Evolutionary conservation across 2,797 vertebrate species (phyloP), one percentile per base, ranked within the genome.

Genomic region (Ctenopoma kingsleyae): DNA sequence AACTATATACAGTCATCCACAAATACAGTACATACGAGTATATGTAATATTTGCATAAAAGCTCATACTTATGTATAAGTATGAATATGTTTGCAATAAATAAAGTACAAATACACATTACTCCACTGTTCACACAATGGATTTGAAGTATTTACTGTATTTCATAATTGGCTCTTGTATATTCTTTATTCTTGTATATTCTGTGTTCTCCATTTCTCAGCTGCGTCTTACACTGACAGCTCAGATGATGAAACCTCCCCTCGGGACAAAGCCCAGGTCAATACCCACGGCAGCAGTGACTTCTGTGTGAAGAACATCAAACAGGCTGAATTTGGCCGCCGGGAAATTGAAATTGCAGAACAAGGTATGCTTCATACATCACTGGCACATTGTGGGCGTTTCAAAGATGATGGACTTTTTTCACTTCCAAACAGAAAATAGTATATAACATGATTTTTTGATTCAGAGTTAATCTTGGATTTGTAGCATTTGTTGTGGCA

Each of bases 281-380:
- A 98, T 94, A 96, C 96, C 61, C 97, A 97, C 22, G 96, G 97
- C 91, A 97, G 95, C 95, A 97, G 94, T 71, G 97, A 99, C 84
- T 99, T 99, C 94, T 99, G 98, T 0, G 97, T 99, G 79, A 99
- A 99, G 94, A 99, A 98, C 92, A 96, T 99, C 87, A 99, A 99
- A 67, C 98, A 99, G 93, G 97, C 97, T 0, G 98, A 99, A 87
- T 99, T 99, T 16, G 98, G 98, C 62, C 96, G 98, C 17, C 92
- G 98, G 38, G 98, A 99, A 92, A 98, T 99, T 10, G 98, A 99
- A 93, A 99, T 99, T 0, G 98, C 98, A 0, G 97, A 99, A 55
- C 98, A 99, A 96, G 98, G 98, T 99, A 89, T 44, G 58, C 35
- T 16, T 36, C 36, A 38, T 38, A 13, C 38, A 40, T 40, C 10